Base-by-base conservation (phyloP, 2,888 invertebrate genomes). In the Rhamphomyia laevipes region DNA sequence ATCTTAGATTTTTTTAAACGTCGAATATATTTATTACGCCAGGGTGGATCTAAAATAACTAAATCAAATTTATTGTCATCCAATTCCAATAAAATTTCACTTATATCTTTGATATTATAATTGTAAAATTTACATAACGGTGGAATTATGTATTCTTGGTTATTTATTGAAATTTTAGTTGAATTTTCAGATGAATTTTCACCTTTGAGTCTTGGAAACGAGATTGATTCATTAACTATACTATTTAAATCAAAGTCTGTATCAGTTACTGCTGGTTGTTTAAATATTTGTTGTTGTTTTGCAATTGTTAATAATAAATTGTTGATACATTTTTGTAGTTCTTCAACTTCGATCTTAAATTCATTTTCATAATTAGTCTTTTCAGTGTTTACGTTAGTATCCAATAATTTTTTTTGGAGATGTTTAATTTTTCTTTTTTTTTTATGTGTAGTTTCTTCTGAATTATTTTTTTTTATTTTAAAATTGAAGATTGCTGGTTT, bases 11-110 rank as follows among this genome's bases (percentile, higher is more conserved):
- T 73, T 61, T 82, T 85, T 62, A 85, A 74, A 53, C 96, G 77
- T 59, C 90, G 79, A 43, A 95, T 90, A 54, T 89, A 94, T 70
- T 92, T 93, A 66, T 96, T 96, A 75, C 84, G 82, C 96, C 96
- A 97, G 0, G 96, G 95, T 31, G 96, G 96, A 73, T 97, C 97
- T 56, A 94, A 73, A 16, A 95, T 70, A 46, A 97, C 76, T 47
- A 93, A 73, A 67, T 94, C 87, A 74, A 78, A 95, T 51, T 73
- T 73, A 49, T 72, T 70, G 18, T 59, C 48, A 40, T 79, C 63
- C 23, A 67, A 58, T 38, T 79, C 63, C 23, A 67, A 58, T 43
- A 78, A 69, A 56, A 76, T 72, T 44, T 74, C 65, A n/a, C 68
- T 65, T 0, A 84, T 74, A 55, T 80, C 72, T 16, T 72, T 72